phyloP scores from a whole-genome alignment of 2,888 invertebrate genomes.

The Ethmia dodecea region DNA sequence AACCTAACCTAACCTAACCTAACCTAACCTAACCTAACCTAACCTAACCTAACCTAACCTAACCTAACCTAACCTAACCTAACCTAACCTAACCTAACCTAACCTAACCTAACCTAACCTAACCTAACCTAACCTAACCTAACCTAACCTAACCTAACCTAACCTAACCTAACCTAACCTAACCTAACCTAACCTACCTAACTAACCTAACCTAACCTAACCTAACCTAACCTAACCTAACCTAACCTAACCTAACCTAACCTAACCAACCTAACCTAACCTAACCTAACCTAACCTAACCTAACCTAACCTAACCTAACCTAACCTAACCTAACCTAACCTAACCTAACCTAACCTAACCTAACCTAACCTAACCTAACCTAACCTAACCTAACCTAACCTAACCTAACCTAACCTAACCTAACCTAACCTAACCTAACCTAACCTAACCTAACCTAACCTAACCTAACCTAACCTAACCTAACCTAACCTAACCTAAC shows the following conservation, averaged over 20 bases:
- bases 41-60: conserved; percentile 13
- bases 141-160: conserved; percentile 14
- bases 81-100: conserved; percentile 14
- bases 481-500: conserved; percentile 9
- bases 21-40: conserved; percentile 14
- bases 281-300: conserved; percentile 6
- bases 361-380: conserved; percentile 2
- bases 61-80: conserved; percentile 13
- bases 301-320: conserved; percentile 4
- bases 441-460: conserved; percentile 2
- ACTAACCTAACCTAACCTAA: conserved; percentile 8
- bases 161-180: conserved; percentile 14
- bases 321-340: conserved; percentile 5
- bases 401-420: neutral
- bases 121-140: conserved; percentile 14
- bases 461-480: neutral
- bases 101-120: conserved; percentile 14
- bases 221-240: conserved; percentile 11
- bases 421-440: conserved; percentile 3
- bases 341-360: conserved; percentile 5
- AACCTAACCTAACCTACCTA: too few species aligned
- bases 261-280: too few species aligned
- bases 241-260: too few species aligned
- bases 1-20: conserved; percentile 14
- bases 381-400: neutral